Conservation (phyloP, 2,888 invertebrate species). For the Thera britannica region DNA sequence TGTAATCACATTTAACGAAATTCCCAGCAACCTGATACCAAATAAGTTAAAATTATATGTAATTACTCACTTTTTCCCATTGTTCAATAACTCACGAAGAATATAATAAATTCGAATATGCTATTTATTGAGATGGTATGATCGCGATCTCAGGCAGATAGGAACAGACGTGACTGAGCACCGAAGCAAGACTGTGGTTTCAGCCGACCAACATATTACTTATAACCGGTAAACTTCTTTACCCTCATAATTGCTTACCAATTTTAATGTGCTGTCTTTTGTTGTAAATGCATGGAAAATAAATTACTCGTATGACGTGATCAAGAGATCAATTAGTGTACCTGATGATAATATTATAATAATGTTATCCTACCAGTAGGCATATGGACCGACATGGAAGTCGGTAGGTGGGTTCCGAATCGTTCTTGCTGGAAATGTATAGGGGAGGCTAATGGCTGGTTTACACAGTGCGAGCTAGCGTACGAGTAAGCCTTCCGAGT, state of each 20-base stretch:
- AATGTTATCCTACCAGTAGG: not conserved
- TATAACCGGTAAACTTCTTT: slow-evolving; percentile 27
- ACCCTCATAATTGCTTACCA: slow-evolving; percentile 25
- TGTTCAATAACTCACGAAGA: slow-evolving; percentile 25
- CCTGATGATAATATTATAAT: too few relatives aligned
- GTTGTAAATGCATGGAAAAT: slow-evolving; percentile 8
- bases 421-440: too few relatives aligned
- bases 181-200: slow-evolving; percentile 25
- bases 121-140: slow-evolving; percentile 1
- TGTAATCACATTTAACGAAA: not conserved
- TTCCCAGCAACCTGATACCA: not conserved
- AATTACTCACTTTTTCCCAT: slow-evolving; percentile 52
- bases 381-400: too few relatives aligned
- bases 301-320: too few relatives aligned
- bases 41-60: not conserved
- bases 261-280: not conserved
- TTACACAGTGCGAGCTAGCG: too few relatives aligned
- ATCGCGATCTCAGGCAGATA: slow-evolving; percentile 18
- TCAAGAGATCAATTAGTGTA: not conserved
- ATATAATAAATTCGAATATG: slow-evolving; percentile 13
- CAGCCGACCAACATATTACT: slow-evolving; percentile 22
- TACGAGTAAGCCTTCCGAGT: too few relatives aligned
- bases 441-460: too few relatives aligned
- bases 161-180: slow-evolving; percentile 27
- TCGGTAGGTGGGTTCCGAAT: too few relatives aligned